phyloP scores from a whole-genome alignment of 2,888 invertebrate genomes.

The Drosophila maculinotata region DNA sequence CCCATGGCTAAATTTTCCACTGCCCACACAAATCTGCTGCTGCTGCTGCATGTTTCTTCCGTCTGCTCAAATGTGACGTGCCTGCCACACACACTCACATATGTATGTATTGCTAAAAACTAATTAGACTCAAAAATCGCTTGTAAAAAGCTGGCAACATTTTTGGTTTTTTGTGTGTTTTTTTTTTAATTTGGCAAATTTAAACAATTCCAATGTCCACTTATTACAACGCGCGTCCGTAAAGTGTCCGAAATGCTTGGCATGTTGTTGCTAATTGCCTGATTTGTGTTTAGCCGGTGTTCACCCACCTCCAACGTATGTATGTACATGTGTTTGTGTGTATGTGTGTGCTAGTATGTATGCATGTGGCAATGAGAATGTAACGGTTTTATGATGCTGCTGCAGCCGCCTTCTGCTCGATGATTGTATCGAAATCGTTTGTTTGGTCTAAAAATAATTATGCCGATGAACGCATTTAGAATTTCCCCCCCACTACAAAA shows the following conservation, averaged over 20 bases:
- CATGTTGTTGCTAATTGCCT: slow-evolving; percentile 77
- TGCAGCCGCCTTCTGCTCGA: slow-evolving; percentile 42
- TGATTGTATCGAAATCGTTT: slow-evolving; percentile 72
- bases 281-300: slow-evolving; percentile 53
- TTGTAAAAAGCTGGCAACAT: slow-evolving; percentile 32
- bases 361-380: slow-evolving; percentile 52
- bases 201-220: slow-evolving; percentile 69
- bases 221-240: slow-evolving; percentile 65
- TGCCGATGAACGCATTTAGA: slow-evolving; percentile 77
- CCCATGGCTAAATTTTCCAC: slow-evolving; percentile 69
- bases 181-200: slow-evolving; percentile 65
- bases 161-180: slow-evolving; percentile 21
- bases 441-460: slow-evolving; percentile 76
- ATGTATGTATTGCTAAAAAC: slow-evolving; percentile 29
- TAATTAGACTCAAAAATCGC: slow-evolving; percentile 52
- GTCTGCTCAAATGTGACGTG: slow-evolving; percentile 55
- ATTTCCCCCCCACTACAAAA: slow-evolving; percentile 42
- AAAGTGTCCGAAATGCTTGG: slow-evolving; percentile 63
- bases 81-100: slow-evolving; percentile 20
- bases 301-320: slow-evolving; percentile 23
- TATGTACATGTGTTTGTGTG: slow-evolving; percentile 4
- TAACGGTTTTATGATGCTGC: slow-evolving; percentile 52
- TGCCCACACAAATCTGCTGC: slow-evolving; percentile 68
- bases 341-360: not conserved
- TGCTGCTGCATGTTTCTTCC: slow-evolving; percentile 60